Evolutionary conservation across 2,888 invertebrate genomes (phyloP), one percentile per base, ranked within the genome.

Genomic region (Heliconius sara): DNA sequence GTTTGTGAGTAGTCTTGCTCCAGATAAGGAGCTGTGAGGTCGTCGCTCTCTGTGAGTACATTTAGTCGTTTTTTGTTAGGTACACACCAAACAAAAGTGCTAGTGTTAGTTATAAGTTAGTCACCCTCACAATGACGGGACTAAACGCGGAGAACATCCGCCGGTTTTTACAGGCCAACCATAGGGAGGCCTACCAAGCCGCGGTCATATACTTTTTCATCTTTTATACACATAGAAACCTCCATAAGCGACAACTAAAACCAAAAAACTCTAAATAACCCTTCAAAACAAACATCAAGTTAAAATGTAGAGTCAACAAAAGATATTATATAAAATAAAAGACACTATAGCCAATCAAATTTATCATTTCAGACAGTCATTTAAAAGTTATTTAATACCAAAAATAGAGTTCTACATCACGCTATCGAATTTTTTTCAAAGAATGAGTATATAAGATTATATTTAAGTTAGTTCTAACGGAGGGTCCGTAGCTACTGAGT

Each of bases 401-500:
- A 84, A 88, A 76, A 82, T 85, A n/a, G 30, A 81, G 83, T 86
- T 82, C 93, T 94, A 85, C 85, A 93, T 89, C 94, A 87, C 94
- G 91, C 86, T 90, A 90, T 85, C 67, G 80, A 85, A 87, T 84
- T 90, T 91, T 92, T 88, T 84, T 34, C 6, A 22, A 1, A 0
- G 22, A 27, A 63, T 85, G 16, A 43, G 84, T 88, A 88, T 86
- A 86, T 84, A 86, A 79, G 77, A 27, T 34, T 76, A 7, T 63
- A 75, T 57, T 25, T 16, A 22, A 7, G 0, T 1, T 0, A 0
- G 0, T 0, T 3, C 0, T 1, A 0, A 30, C 76, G 91, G 94
- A 90, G 90, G 91, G 95, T 95, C 94, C 95, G 93, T 93, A 90
- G 95, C 94, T 95, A 95, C 95, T 93, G 88, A 91, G 94, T 91